Evolutionary conservation across 2,888 invertebrate genomes (phyloP).

Genomic region (Microplitis manilae): DNA sequence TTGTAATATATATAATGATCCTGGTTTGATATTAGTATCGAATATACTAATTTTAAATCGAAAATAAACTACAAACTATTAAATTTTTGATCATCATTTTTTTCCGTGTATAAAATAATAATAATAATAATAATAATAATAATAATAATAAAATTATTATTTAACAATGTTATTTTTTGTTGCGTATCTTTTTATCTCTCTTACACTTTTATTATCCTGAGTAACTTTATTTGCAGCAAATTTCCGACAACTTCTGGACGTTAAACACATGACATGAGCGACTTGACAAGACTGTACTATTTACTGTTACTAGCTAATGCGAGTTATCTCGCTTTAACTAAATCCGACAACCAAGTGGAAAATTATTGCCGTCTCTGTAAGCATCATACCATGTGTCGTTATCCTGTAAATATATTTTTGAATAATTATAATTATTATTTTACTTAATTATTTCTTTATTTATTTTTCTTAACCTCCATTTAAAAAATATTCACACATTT

Average conservation of each 20-base stretch:
- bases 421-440: constrained; percentile 2
- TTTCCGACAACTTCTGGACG: constrained; percentile 26
- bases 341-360: constrained; percentile 48
- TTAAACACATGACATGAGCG: constrained; percentile 38
- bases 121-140: too few relatives aligned
- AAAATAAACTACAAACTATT: too few relatives aligned
- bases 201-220: background rate
- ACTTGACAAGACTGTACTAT: constrained; percentile 44
- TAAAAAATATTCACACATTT: constrained; percentile 5
- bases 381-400: constrained; percentile 64
- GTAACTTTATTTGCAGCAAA: constrained; percentile 14
- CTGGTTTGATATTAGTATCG: too few relatives aligned
- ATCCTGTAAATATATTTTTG: constrained; percentile 54
- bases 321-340: constrained; percentile 51
- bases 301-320: constrained; percentile 50
- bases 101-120: too few relatives aligned
- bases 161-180: too few relatives aligned
- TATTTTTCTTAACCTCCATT: background rate
- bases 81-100: too few relatives aligned
- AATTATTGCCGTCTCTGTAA: constrained; percentile 62
- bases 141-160: too few relatives aligned
- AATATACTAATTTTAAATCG: too few relatives aligned
- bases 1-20: too few relatives aligned
- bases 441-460: background rate
- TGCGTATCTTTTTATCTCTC: too few relatives aligned